A percentile compares a stretch with the other conserved stretches of the same genome.
These are phyloP conservation scores for Dicerorhinus sumatrensis DNA, from an alignment of 2,113 vertebrate genomes.

Conservation along the genomic window DNA sequence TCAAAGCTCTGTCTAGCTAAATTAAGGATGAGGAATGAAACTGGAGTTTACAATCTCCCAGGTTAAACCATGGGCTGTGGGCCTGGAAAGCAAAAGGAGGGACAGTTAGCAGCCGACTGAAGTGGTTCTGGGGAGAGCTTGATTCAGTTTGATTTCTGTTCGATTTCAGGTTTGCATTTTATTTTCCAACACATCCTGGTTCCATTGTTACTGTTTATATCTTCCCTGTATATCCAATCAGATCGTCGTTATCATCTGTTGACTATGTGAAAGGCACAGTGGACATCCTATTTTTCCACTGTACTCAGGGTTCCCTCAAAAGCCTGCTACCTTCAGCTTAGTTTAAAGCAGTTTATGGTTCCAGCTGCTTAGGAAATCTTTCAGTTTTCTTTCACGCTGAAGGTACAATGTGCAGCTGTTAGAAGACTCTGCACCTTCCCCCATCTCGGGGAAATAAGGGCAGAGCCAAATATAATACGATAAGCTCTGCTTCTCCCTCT, in stretches of 20 bases:
- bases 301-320: background rate
- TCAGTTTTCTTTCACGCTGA: conserved; percentile 8
- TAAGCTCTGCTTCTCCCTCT: background rate
- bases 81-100: background rate
- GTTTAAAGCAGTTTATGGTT: conserved; percentile 45
- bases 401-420: background rate
- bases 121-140: background rate
- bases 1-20: conserved; percentile 70
- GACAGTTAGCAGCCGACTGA: rapidly evolving
- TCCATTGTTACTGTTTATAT: background rate
- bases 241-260: background rate
- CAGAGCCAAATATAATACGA: background rate
- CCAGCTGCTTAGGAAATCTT: conserved; percentile 4
- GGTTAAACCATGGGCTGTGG: background rate
- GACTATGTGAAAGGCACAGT: background rate
- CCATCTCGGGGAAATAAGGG: background rate
- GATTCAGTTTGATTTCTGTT: background rate
- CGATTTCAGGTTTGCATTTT: background rate
- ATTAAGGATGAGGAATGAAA: conserved; percentile 71
- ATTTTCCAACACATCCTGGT: background rate
- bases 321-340: conserved; percentile 22
- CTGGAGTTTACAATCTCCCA: conserved; percentile 34
- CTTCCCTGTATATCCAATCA: background rate
- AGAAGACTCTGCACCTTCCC: background rate
- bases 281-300: background rate